Percentiles rank a stretch among this genome's conserved stretches.
These are phyloP conservation scores for Anastatus disparis DNA, from an alignment of 1,140 invertebrate genomes.

Conservation along the genomic window DNA sequence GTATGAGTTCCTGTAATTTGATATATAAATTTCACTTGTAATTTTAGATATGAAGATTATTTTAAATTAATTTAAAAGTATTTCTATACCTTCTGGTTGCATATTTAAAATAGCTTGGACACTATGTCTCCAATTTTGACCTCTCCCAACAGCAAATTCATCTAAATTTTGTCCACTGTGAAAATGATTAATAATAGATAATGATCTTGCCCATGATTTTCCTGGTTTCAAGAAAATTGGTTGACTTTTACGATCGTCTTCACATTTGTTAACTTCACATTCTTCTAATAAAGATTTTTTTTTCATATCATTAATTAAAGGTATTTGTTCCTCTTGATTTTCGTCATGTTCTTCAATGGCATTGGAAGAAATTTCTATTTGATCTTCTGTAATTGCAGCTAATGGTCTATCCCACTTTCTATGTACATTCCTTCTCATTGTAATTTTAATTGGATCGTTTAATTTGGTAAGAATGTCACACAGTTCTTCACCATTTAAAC, in stretches of 20 bases:
- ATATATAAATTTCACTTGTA: no score
- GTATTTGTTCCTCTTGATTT: background rate
- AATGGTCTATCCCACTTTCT: constrained; percentile 42
- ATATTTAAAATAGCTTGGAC: constrained; percentile 54
- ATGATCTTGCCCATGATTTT: constrained; percentile 61
- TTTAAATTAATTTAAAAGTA: no score
- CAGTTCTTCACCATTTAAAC: background rate
- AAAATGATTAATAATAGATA: constrained; percentile 60
- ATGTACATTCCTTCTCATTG: constrained; percentile 42
- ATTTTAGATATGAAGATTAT: no score
- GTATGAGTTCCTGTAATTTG: no score
- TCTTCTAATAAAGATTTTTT: background rate
- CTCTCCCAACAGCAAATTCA: constrained; percentile 50
- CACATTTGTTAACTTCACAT: background rate
- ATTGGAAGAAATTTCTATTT: background rate
- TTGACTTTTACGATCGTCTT: constrained; percentile 19
- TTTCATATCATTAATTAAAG: background rate
- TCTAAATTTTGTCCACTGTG: constrained; percentile 50
- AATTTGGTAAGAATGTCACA: constrained; percentile 41
- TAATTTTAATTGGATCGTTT: constrained; percentile 46
- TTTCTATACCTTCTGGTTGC: constrained; percentile 47
- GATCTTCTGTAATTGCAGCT: constrained; percentile 19
- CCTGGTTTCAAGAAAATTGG: constrained; percentile 58
- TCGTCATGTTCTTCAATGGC: constrained; percentile 8
- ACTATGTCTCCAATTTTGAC: constrained; percentile 59